phyloP scores from a whole-genome alignment of 2,797 vertebrate genomes.

The Australoheros facetus region DNA sequence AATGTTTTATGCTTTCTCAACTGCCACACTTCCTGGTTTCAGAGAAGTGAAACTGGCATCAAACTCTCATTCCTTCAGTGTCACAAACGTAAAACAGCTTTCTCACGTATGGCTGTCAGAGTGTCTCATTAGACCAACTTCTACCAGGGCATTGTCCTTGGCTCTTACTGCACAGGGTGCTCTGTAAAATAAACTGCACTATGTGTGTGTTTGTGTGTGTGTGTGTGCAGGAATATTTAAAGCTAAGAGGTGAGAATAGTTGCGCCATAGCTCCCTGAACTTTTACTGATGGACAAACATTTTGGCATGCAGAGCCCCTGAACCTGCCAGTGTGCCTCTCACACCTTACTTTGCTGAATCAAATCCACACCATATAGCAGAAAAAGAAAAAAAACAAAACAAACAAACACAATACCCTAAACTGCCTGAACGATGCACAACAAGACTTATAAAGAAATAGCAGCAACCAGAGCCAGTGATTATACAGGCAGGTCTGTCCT shows the following conservation, averaged over 20 bases:
- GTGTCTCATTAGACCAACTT: slow-evolving; percentile 5
- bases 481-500: slow-evolving; percentile 35
- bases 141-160: slow-evolving; percentile 20
- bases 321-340: slow-evolving; percentile 25
- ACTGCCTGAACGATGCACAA: slow-evolving; percentile 54
- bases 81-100: neutral
- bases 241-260: slow-evolving; percentile 52
- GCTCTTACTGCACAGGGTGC: slow-evolving; percentile 30
- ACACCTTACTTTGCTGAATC: slow-evolving; percentile 32
- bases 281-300: slow-evolving; percentile 8
- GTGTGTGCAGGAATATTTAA: slow-evolving; percentile 46
- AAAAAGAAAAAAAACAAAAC: slow-evolving; percentile 29
- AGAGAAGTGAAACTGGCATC: slow-evolving; percentile 30
- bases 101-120: neutral
- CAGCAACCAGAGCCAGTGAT: slow-evolving; percentile 45
- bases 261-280: slow-evolving; percentile 60
- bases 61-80: neutral
- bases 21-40: neutral
- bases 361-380: slow-evolving; percentile 41
- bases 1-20: slow-evolving; percentile 59
- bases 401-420: slow-evolving; percentile 49
- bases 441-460: slow-evolving; percentile 50
- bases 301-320: slow-evolving; percentile 49
- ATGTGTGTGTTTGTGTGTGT: neutral
- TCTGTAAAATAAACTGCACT: slow-evolving; percentile 21